A percentile compares a stretch with the other conserved stretches of the same genome.
Conservation (phyloP, 2,888 invertebrate species). For the Epistrophe grossulariae region DNA sequence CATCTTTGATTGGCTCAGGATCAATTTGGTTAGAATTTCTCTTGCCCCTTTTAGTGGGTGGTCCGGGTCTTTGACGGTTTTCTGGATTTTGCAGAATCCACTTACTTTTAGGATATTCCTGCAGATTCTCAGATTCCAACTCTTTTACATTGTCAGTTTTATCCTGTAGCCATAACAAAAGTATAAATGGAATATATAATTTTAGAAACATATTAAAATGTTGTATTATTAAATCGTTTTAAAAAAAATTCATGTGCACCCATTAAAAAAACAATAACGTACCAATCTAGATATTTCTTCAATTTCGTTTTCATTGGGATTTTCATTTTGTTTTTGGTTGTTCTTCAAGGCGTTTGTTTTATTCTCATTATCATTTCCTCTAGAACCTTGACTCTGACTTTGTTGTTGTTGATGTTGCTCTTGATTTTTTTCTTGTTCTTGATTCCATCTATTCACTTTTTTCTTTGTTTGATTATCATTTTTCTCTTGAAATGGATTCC, state of each 20-base stretch:
- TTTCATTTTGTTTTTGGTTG: conserved; percentile 26
- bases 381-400: not conserved
- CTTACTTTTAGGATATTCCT: conserved; percentile 52
- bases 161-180: conserved; percentile 2
- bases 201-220: not conserved
- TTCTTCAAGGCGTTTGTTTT: not conserved
- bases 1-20: not conserved
- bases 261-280: conserved; percentile 8
- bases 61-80: conserved; percentile 53
- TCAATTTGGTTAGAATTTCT: conserved; percentile 4
- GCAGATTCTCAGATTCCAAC: not conserved
- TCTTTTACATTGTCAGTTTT: conserved; percentile 11
- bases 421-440: conserved; percentile 3
- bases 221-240: not conserved
- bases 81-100: conserved; percentile 66
- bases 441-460: conserved; percentile 31
- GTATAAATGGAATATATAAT: not conserved
- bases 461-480: conserved; percentile 29
- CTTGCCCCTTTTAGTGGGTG: conserved; percentile 71
- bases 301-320: not conserved
- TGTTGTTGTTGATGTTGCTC: not conserved
- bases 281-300: conserved; percentile 9
- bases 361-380: conserved; percentile 1
- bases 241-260: not conserved
- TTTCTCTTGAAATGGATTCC: conserved; percentile 52